These are phyloP conservation scores for Zosterops pallidus DNA, from an alignment of 2,113 vertebrate genomes.

Conservation along the genomic window DNA sequence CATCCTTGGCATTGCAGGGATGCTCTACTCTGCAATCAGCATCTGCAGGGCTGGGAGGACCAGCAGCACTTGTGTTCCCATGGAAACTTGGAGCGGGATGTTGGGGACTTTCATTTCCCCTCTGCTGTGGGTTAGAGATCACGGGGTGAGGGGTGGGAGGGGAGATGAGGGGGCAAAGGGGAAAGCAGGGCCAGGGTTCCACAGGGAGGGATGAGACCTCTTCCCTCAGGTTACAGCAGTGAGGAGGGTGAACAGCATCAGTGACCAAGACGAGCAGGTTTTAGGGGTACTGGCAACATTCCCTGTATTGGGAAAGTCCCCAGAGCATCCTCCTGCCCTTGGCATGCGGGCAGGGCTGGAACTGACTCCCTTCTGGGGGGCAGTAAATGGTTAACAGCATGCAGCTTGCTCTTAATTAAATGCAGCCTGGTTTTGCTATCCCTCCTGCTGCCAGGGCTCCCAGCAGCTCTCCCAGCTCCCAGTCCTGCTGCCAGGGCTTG, in stretches of 20 bases:
- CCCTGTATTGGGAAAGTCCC: not conserved
- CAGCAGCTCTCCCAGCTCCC: not conserved
- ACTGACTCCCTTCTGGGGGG: not conserved
- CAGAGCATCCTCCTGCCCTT: not conserved
- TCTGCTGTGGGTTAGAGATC: not conserved
- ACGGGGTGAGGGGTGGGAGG: not conserved
- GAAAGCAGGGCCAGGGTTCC: not conserved
- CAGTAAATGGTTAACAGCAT: not conserved
- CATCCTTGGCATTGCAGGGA: not conserved
- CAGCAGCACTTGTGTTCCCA: conserved; percentile 46
- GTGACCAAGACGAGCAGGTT: not conserved
- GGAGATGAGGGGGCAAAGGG: not conserved
- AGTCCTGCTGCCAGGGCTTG: not conserved
- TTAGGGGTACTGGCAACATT: not conserved
- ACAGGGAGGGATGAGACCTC: not conserved
- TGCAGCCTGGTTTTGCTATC: not conserved
- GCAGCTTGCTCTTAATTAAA: not conserved
- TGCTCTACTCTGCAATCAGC: conserved; percentile 2
- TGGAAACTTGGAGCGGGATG: conserved; percentile 16
- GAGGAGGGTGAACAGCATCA: not conserved
- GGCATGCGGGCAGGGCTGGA: not conserved
- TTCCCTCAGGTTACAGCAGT: not conserved
- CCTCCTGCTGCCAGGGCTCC: not conserved
- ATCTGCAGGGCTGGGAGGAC: conserved; percentile 44
- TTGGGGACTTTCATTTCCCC: not conserved